Percentiles rank a stretch among this genome's conserved stretches.
These are phyloP conservation scores for Bombus polaris DNA, from an alignment of 1,140 invertebrate species.

Conservation along the genomic window DNA sequence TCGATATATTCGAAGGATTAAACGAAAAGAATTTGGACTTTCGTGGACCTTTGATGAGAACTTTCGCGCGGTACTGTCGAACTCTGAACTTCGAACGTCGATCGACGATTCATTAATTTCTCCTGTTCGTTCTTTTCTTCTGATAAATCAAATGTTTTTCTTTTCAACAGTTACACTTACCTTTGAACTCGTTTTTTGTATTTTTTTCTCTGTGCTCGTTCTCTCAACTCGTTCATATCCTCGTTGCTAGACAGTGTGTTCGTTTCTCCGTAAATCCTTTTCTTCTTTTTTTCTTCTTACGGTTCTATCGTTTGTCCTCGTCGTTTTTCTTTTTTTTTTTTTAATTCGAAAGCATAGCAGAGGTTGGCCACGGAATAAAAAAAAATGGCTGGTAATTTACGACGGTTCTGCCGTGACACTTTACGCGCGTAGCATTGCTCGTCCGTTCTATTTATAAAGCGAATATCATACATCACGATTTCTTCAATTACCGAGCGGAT, in stretches of 20 bases:
- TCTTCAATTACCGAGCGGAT: conserved; percentile 31
- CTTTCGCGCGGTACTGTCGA: no score
- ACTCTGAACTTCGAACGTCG: no score
- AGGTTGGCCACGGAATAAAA: conserved; percentile 7
- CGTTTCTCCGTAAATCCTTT: no score
- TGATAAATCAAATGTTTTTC: no score
- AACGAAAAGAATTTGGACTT: no score
- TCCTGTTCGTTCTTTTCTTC: not conserved
- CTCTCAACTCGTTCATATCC: not conserved
- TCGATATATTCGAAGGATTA: not conserved
- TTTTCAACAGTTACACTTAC: no score
- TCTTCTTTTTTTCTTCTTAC: not conserved
- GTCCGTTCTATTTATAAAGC: conserved; percentile 30
- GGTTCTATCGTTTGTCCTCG: not conserved
- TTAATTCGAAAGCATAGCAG: not conserved
- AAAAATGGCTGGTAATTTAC: conserved; percentile 23
- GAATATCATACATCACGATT: conserved; percentile 43
- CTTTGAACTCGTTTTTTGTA: not conserved
- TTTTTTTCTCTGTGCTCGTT: not conserved
- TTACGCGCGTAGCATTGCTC: conserved; percentile 28
- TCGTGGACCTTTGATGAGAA: no score
- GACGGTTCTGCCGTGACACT: conserved; percentile 17
- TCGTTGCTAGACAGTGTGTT: not conserved
- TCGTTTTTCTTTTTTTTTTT: not conserved
- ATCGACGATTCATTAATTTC: not conserved